These are phyloP conservation scores for Diachrysia chrysitis DNA, from an alignment of 2,888 invertebrate genomes.

Conservation along the genomic window DNA sequence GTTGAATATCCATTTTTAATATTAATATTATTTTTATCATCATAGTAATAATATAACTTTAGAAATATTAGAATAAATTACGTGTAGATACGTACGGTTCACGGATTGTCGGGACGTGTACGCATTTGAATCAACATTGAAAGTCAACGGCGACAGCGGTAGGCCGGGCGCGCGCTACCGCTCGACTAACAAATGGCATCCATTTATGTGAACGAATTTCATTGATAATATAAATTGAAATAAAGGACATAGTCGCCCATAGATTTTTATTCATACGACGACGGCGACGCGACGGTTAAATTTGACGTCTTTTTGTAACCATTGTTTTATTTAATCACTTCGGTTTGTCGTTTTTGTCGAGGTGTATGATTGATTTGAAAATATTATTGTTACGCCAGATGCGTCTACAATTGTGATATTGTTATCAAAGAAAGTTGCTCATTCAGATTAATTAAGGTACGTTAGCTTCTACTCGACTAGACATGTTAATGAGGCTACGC, in stretches of 20 bases:
- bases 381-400: conserved; percentile 26
- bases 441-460: conserved; percentile 19
- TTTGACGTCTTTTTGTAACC: conserved; percentile 45
- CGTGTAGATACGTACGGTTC: conserved; percentile 54
- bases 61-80: too few relatives aligned
- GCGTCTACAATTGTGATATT: not conserved
- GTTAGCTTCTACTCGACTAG: conserved; percentile 24
- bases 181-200: conserved; percentile 59
- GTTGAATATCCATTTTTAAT: conserved; percentile 40
- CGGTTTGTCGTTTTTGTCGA: conserved; percentile 32
- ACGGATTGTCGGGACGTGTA: conserved; percentile 54
- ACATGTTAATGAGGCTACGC: conserved; percentile 34
- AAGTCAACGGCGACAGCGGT: conserved; percentile 58
- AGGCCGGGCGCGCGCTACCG: conserved; percentile 31
- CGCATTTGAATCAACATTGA: conserved; percentile 63
- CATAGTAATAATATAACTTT: too few relatives aligned
- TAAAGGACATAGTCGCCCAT: conserved; percentile 54
- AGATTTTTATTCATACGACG: conserved; percentile 48
- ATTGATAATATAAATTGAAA: conserved; percentile 67
- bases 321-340: conserved; percentile 43
- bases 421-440: not conserved
- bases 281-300: conserved; percentile 43
- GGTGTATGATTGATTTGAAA: conserved; percentile 23
- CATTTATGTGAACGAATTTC: conserved; percentile 63
- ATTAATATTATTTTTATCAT: conserved; percentile 46